A percentile compares a stretch with the other conserved stretches of the same genome.
Conservation (phyloP, 2,888 invertebrate genomes). For the Clanis bilineata region DNA sequence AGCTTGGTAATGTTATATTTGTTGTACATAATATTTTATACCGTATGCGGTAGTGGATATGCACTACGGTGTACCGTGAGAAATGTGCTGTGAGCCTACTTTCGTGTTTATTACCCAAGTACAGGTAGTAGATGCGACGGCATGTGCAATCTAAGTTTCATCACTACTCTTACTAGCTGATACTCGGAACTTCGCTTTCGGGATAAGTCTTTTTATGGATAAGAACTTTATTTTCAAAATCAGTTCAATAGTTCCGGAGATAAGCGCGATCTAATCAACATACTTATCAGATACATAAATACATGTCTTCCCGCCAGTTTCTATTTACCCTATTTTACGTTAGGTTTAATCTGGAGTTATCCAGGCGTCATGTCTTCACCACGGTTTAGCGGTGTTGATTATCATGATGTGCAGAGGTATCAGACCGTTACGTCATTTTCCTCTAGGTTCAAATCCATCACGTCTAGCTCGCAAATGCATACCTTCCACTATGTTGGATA, state of each 20-base stretch:
- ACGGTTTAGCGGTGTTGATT: neutral
- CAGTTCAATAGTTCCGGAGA: no score
- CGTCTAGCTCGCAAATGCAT: constrained; percentile 18
- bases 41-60: neutral
- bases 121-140: neutral
- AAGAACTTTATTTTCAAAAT: no score
- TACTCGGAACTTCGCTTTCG: no score
- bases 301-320: no score
- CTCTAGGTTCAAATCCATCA: constrained; percentile 16
- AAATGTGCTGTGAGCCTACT: neutral
- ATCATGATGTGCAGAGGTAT: neutral
- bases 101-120: neutral
- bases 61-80: neutral
- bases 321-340: no score
- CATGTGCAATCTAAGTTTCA: neutral
- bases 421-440: constrained; percentile 10
- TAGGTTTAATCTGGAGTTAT: neutral
- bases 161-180: no score
- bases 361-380: neutral
- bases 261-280: no score
- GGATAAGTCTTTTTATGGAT: no score
- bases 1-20: neutral
- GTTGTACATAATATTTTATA: neutral
- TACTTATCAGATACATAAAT: no score
- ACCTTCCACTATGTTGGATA: neutral